Evolutionary conservation across 92 coral and sea anemone species (phyloP), one percentile per base, ranked within the genome.

Genomic region (Micromussa lordhowensis): DNA sequence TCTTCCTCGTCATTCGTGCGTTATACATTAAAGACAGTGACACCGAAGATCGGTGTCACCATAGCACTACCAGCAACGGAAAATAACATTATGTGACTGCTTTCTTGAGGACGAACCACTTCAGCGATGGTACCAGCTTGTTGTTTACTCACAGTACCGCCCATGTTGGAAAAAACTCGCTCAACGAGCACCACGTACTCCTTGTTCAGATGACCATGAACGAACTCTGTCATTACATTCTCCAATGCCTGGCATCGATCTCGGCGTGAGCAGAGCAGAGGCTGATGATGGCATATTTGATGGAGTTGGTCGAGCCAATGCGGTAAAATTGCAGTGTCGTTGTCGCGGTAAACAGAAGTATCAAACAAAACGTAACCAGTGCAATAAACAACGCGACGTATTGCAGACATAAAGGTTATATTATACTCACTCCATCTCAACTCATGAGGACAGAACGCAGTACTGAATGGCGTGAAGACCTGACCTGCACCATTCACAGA

Each of bases 341-440:
- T 89, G 79, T 89, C 79, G 66, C 77, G 84, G 88, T 74, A 85
- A n/a, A n/a, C n/a, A n/a, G n/a, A n/a, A n/a, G n/a, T n/a, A n/a
- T n/a, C n/a, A n/a, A n/a, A n/a, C n/a, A n/a, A n/a, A n/a, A n/a
- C n/a, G n/a, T n/a, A n/a, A n/a, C n/a, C n/a, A n/a, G n/a, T n/a
- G n/a, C n/a, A n/a, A n/a, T n/a, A n/a, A n/a, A n/a, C n/a, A n/a
- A n/a, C n/a, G n/a, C n/a, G n/a, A n/a, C n/a, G n/a, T n/a, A n/a
- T n/a, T n/a, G n/a, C n/a, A n/a, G n/a, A n/a, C n/a, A n/a, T n/a
- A n/a, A n/a, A n/a, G n/a, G n/a, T n/a, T n/a, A n/a, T n/a, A n/a
- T n/a, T n/a, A 29, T 90, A 85, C 57, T 90, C 92, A 44, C 61
- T 70, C 92, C 92, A 90, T 79, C 61, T 70, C 14, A 90, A 89